phyloP scores from a whole-genome alignment of 2,888 invertebrate genomes.

The Tetheella fluctuosa region DNA sequence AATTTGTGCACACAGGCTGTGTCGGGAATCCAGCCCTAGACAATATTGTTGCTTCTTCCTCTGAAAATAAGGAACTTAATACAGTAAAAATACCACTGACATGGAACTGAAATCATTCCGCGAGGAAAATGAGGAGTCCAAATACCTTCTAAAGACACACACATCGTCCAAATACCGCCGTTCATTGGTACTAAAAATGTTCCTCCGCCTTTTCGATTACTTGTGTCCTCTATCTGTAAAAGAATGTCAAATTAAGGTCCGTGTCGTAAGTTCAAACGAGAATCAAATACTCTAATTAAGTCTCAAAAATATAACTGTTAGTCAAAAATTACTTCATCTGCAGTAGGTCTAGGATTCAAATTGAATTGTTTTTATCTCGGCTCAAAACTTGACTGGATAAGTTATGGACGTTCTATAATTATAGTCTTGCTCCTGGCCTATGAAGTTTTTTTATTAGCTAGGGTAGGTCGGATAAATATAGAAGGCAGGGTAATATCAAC shows the following conservation, averaged over 20 bases:
- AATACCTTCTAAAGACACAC: constrained; percentile 91
- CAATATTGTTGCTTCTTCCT: constrained; percentile 88
- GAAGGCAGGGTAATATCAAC: no score
- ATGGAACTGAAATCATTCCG: not conserved
- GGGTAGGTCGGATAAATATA: no score
- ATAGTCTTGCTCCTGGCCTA: no score
- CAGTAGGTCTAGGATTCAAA: no score
- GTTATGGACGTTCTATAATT: no score
- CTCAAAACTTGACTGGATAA: no score
- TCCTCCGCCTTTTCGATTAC: constrained; percentile 69
- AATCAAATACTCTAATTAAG: no score
- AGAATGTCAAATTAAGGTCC: not conserved
- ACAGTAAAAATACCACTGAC: not conserved
- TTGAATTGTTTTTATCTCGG: no score
- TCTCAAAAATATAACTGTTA: not conserved
- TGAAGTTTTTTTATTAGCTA: no score
- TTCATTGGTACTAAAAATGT: constrained; percentile 94
- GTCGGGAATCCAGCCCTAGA: constrained; percentile 87
- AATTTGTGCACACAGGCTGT: constrained; percentile 90
- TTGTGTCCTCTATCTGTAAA: constrained; percentile 74
- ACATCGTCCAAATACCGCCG: constrained; percentile 96
- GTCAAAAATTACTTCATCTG: no score
- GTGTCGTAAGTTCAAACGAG: not conserved
- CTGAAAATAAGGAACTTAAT: constrained; percentile 64
- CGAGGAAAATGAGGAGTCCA: not conserved